Conservation (phyloP, 2,113 vertebrate species). For the Ardeotis arabs region DNA sequence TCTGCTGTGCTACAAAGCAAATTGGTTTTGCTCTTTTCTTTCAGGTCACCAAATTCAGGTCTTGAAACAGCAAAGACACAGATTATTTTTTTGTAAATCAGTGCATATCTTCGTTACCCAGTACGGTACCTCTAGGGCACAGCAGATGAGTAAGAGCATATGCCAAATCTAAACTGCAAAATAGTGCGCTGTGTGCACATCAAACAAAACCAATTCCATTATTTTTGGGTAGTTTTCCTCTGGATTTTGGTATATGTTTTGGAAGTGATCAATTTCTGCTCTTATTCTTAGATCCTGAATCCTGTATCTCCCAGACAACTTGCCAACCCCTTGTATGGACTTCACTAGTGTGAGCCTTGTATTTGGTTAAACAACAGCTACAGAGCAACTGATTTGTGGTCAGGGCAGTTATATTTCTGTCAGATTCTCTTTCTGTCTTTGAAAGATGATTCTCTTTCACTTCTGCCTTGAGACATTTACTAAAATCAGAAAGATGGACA, state of each 20-base stretch:
- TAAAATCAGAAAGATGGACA: neutral
- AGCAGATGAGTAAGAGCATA: neutral
- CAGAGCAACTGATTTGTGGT: slow-evolving; percentile 11
- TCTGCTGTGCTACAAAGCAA: neutral
- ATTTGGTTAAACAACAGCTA: neutral
- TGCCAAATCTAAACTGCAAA: neutral
- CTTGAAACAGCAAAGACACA: neutral
- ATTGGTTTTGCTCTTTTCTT: neutral
- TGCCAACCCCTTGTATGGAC: neutral
- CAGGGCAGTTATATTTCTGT: slow-evolving; percentile 12
- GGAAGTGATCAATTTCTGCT: neutral
- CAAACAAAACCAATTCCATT: neutral
- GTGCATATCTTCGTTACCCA: neutral
- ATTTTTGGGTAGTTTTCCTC: neutral
- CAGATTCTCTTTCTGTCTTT: neutral
- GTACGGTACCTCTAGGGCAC: neutral
- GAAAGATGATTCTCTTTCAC: slow-evolving; percentile 37
- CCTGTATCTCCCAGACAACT: neutral
- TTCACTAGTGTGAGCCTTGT: neutral
- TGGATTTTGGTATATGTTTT: neutral
- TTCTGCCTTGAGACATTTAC: slow-evolving; percentile 36
- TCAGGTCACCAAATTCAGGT: neutral
- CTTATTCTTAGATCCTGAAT: neutral
- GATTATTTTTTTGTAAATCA: neutral
- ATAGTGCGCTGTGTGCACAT: neutral